These are phyloP conservation scores for Andrena praecox DNA, from an alignment of 2,888 invertebrate genomes.

Conservation along the genomic window DNA sequence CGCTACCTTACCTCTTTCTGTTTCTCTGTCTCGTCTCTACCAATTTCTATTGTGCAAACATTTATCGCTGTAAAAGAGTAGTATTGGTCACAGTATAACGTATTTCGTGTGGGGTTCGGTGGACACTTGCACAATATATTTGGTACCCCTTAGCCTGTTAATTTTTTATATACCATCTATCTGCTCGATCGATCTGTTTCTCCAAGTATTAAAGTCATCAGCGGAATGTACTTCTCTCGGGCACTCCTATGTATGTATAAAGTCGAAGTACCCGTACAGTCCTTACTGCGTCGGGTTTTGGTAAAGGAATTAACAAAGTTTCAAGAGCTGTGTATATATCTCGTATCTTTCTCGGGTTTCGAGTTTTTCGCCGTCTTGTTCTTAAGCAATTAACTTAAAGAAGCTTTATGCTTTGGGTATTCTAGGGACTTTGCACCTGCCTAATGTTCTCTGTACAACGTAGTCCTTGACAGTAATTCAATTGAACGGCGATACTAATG, in stretches of 20 bases:
- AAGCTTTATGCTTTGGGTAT: slow-evolving; percentile 65
- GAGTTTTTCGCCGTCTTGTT: slow-evolving; percentile 45
- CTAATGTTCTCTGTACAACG: slow-evolving; percentile 19
- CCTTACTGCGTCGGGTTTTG: slow-evolving; percentile 9
- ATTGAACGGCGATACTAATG: slow-evolving; percentile 13
- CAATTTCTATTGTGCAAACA: slow-evolving; percentile 62
- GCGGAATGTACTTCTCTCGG: slow-evolving; percentile 8
- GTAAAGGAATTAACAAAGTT: slow-evolving; percentile 44
- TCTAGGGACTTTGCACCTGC: slow-evolving; percentile 25
- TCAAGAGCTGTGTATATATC: slow-evolving; percentile 24
- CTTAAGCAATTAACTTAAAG: slow-evolving; percentile 60
- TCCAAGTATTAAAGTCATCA: slow-evolving; percentile 6
- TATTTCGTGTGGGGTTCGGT: not conserved
- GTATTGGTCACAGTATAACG: slow-evolving; percentile 3
- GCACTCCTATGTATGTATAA: slow-evolving; percentile 16
- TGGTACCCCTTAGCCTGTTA: slow-evolving; percentile 55
- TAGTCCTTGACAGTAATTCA: slow-evolving; percentile 6
- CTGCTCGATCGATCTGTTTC: slow-evolving; percentile 33
- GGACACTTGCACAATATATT: slow-evolving; percentile 50
- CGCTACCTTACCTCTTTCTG: slow-evolving; percentile 46
- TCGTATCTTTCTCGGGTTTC: slow-evolving; percentile 27
- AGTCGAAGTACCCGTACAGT: slow-evolving; percentile 24
- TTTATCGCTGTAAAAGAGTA: slow-evolving; percentile 7
- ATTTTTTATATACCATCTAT: slow-evolving; percentile 46
- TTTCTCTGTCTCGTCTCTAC: slow-evolving; percentile 21